These are phyloP conservation scores for Cladopsammia gracilis DNA, from an alignment of 64 coral and sea anemone genomes.

Conservation along the genomic window DNA sequence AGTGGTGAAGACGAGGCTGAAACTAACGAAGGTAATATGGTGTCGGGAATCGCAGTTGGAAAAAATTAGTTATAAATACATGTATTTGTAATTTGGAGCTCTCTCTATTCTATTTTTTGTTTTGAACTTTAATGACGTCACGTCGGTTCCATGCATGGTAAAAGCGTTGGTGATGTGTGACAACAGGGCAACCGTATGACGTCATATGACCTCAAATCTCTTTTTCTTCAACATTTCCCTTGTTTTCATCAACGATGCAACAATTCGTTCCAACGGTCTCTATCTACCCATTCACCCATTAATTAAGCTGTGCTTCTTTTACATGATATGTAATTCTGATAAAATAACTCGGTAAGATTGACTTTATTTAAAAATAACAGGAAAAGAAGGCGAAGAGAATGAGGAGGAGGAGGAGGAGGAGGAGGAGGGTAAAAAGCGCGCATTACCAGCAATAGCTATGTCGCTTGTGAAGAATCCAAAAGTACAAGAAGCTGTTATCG, in stretches of 20 bases:
- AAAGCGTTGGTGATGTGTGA: not conserved
- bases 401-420: no score
- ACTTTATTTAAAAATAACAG: not conserved
- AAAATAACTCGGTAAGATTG: not conserved
- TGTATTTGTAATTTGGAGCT: not conserved
- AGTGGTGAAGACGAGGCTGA: not conserved
- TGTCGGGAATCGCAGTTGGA: no score
- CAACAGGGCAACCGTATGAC: not conserved
- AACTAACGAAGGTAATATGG: not conserved
- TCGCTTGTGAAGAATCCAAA: not conserved
- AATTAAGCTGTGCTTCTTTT: not conserved
- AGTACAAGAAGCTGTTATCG: constrained; percentile 49
- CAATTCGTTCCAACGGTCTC: not conserved
- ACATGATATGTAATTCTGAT: not conserved
- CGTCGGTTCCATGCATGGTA: not conserved
- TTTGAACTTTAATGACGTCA: not conserved
- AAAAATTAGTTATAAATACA: no score
- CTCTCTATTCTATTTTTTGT: not conserved
- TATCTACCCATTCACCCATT: no score
- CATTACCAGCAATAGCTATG: not conserved
- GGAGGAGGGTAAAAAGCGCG: not conserved
- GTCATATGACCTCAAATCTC: not conserved
- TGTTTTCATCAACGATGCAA: not conserved
- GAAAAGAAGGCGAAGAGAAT: not conserved
- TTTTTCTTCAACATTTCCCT: not conserved